Percentiles rank a stretch among this genome's conserved stretches.
phyloP scores from a whole-genome alignment of 2,888 invertebrate genomes.

The Osmoderma eremita region DNA sequence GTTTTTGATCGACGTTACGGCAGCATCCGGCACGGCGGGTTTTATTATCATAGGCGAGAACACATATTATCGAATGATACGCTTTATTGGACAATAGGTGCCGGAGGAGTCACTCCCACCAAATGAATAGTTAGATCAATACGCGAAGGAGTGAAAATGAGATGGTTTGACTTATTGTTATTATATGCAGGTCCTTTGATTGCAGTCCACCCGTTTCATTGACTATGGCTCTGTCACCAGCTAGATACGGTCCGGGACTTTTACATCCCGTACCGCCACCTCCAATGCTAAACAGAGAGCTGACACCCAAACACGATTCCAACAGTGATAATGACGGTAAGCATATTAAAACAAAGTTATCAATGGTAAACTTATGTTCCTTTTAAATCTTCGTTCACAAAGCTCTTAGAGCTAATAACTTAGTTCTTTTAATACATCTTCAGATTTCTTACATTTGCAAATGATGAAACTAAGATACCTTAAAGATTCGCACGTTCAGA shows the following conservation, averaged over 20 bases:
- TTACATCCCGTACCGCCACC: conserved; percentile 68
- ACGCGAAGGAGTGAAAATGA: conserved; percentile 26
- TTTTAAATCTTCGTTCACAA: too few species aligned
- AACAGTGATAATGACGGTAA: conserved; percentile 76
- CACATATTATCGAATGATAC: conserved; percentile 43
- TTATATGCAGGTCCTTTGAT: conserved; percentile 48
- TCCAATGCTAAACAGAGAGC: conserved; percentile 62
- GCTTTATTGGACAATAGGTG: conserved; percentile 30
- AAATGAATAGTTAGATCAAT: conserved; percentile 36
- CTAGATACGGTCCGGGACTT: conserved; percentile 72
- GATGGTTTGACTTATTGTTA: conserved; percentile 35
- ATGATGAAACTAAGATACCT: not conserved
- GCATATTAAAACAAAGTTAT: conserved; percentile 41
- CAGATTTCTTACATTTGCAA: not conserved
- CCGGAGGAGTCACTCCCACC: conserved; percentile 21
- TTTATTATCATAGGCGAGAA: conserved; percentile 44
- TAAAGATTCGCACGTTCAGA: not conserved
- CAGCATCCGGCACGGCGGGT: conserved; percentile 20
- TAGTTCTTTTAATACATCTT: too few species aligned
- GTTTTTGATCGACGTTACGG: conserved; percentile 50
- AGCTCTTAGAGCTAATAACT: too few species aligned
- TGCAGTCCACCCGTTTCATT: conserved; percentile 84
- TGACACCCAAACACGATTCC: conserved; percentile 63
- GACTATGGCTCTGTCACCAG: conserved; percentile 70
- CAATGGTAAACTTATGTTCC: too few species aligned